Evolutionary conservation across 2,797 vertebrate genomes (phyloP), one percentile per base, ranked within the genome.

Genomic region (Nannoperca australis): DNA sequence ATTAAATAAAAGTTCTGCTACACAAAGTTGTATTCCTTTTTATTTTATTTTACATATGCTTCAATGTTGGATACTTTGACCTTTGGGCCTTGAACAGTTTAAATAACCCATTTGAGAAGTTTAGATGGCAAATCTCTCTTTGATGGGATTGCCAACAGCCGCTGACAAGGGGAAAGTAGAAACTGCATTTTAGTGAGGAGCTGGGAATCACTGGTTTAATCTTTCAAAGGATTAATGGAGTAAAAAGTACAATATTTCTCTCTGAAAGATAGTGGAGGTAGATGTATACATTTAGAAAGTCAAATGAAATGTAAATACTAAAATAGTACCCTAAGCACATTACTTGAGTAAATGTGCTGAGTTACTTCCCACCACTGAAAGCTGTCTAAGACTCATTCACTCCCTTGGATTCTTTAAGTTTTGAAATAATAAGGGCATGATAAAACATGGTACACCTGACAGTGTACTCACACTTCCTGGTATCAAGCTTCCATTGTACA

Each of bases 391-490:
- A 18, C 44, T 78, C 45, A 65, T 20, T 62, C 32, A 45, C 61
- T 60, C 70, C 75, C 22, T 18, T 17, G 5, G 38, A n/a, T 70
- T 75, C 66, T 56, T 47, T 20, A 58, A 40, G 64, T 73, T 77
- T 83, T 73, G 76, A 85, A 81, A 84, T 38, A 34, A 79, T 61
- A 49, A 64, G 75, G 86, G 63, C 85, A 90, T 85, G 92, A 89
- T 75, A 76, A 85, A 87, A 88, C 90, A 88, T 2, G 82, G 81
- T 56, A 34, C 58, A 84, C 76, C 86, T 88, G 81, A 84, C 80
- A n/a, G 54, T 13, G 38, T 36, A 7, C 49, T 70, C 59, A 50
- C 47, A 72, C 66, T 68, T 78, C 71, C 60, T 67, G 14, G 63
- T 79, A 74, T 47, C 45, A 40, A 1, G 12, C 66, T 40, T 53